Base-by-base conservation (phyloP, 2,888 invertebrate genomes). In the Caenorhabditis doughertyi region DNA sequence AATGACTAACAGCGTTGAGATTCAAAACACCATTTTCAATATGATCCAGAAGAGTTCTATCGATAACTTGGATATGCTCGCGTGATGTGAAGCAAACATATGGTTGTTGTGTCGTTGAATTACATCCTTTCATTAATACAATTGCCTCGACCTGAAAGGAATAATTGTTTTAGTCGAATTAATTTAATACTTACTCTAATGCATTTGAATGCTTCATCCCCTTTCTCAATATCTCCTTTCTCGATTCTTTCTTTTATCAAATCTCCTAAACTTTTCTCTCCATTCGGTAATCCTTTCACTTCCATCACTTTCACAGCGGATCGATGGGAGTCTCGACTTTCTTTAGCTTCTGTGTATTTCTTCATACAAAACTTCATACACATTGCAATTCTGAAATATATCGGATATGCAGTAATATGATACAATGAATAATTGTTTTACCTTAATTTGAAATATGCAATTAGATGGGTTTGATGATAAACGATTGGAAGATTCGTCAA, bases 21-120 rank as follows among this genome's bases (percentile, higher is more conserved):
- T 47, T 47, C 47, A 47, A 47, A 13, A 47, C 47, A 9, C 47
- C 47, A 47, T 47, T 18, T 47, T 47, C n/a, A 16, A 47, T 47
- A 16, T 47, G 16, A 47, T 47, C 18, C n/a, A 47, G 16, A 18
- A 47, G 18, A 7, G 5, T 16, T 16, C 3, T 13, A 47, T n/a
- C 13, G 47, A 47, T 47, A 16, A 47, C 16, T 13, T 18, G 3
- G 47, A 47, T 47, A 16, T 47, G 47, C 4, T 5, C 3, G 47
- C 5, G 47, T 4, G 47, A 9, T 7, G 47, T 47, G 18, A n/a
- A 47, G 4, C 13, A 13, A 16, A 47, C 47, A 16, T 47, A 47
- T 13, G 18, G 13, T 4, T 3, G 5, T 7, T 47, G 47, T 35
- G 9, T 35, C 35, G 35, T 35, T 5, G n/a, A n/a, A n/a, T n/a